Conservation (phyloP, 2,888 invertebrate genomes). For the Drosophila niveifrons region DNA sequence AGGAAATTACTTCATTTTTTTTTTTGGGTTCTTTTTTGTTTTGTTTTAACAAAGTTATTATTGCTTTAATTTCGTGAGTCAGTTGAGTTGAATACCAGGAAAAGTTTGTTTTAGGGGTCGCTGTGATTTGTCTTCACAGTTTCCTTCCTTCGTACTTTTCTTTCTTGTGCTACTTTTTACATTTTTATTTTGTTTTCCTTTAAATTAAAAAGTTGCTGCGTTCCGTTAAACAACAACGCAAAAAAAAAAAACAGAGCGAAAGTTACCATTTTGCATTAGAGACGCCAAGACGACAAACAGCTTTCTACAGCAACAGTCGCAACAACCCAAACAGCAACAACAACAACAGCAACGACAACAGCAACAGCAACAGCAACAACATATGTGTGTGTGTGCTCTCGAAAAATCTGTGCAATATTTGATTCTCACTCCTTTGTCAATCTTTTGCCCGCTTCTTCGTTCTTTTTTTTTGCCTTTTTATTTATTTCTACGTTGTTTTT, state of each 20-base stretch:
- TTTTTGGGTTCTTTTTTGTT: conserved; percentile 9
- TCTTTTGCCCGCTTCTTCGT: neutral
- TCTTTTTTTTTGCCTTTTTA: conserved; percentile 6
- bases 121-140: conserved; percentile 59
- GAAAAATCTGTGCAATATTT: conserved; percentile 42
- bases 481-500: conserved; percentile 25
- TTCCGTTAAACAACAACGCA: conserved; percentile 23
- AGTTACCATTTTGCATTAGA: conserved; percentile 58
- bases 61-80: conserved; percentile 78
- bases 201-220: conserved; percentile 61
- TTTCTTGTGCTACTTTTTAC: conserved; percentile 1
- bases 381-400: conserved; percentile 24
- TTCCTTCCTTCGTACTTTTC: conserved; percentile 17
- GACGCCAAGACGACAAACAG: conserved; percentile 23
- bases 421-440: conserved; percentile 23
- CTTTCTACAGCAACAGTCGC: conserved; percentile 11
- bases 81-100: conserved; percentile 64
- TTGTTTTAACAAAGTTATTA: conserved; percentile 74
- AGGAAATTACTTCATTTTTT: neutral
- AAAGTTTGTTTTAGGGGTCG: conserved; percentile 57
- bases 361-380: conserved; percentile 1
- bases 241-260: conserved; percentile 26
- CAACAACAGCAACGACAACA: conserved; percentile 8
- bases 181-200: conserved; percentile 27
- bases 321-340: conserved; percentile 7